These are phyloP conservation scores for Coluber constrictor DNA, from an alignment of 2,797 vertebrate genomes.

Conservation along the genomic window DNA sequence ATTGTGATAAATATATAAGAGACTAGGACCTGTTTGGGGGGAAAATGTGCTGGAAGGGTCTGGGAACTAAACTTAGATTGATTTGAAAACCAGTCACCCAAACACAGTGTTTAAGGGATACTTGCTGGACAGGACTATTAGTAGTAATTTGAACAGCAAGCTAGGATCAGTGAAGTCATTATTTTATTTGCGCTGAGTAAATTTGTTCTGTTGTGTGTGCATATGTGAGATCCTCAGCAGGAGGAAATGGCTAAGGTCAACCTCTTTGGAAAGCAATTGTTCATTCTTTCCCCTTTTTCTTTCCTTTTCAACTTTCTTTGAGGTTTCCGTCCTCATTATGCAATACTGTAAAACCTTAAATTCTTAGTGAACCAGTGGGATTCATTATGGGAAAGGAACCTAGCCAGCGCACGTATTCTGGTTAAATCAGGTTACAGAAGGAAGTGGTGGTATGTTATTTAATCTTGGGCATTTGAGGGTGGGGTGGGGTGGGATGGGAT, in stretches of 20 bases:
- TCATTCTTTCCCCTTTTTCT: not conserved
- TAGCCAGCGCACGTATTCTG: not conserved
- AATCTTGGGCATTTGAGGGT: not conserved
- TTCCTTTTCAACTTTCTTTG: not conserved
- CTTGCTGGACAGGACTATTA: not conserved
- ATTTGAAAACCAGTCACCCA: not conserved
- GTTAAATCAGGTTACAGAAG: not conserved
- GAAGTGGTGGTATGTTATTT: not conserved
- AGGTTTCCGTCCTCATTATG: not conserved
- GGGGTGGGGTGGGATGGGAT: too few species aligned
- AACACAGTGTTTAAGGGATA: not conserved
- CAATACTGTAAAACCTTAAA: not conserved
- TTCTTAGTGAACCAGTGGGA: not conserved
- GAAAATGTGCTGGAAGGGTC: not conserved
- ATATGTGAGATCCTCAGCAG: not conserved
- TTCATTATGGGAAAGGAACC: not conserved
- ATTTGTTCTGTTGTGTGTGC: not conserved
- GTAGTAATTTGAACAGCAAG: not conserved
- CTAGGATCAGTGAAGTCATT: not conserved
- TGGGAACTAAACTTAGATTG: not conserved
- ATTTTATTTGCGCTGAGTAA: not conserved
- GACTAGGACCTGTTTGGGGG: not conserved
- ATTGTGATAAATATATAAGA: not conserved
- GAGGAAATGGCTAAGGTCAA: not conserved
- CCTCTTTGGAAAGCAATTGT: not conserved